These are phyloP conservation scores for Aphrophora alni DNA, from an alignment of 2,888 invertebrate genomes.

Conservation along the genomic window DNA sequence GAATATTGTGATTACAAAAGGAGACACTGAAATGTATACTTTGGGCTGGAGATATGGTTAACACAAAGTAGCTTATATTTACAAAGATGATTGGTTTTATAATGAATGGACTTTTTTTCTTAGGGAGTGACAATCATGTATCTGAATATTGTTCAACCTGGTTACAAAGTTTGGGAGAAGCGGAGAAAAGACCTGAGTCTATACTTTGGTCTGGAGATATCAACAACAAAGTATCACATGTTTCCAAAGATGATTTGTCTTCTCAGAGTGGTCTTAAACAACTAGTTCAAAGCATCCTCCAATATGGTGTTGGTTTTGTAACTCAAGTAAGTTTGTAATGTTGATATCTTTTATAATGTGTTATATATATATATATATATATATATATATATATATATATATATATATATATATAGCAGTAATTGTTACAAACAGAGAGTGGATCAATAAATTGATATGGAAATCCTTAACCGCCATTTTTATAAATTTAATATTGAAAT, in stretches of 20 bases:
- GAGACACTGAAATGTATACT: too few relatives aligned
- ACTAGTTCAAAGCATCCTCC: conserved; percentile 62
- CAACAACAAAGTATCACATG: conserved; percentile 33
- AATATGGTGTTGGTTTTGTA: conserved; percentile 61
- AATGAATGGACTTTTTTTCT: conserved; percentile 26
- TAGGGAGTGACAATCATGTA: conserved; percentile 67
- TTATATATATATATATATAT: too few relatives aligned
- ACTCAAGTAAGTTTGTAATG: conserved; percentile 52
- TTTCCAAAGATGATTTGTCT: conserved; percentile 54
- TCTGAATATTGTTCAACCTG: conserved; percentile 62
- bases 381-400: background rate
- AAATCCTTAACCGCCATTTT: too few relatives aligned
- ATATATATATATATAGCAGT: too few relatives aligned
- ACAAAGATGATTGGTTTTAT: too few relatives aligned
- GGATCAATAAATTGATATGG: too few relatives aligned
- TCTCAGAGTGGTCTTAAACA: conserved; percentile 58
- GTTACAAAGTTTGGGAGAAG: conserved; percentile 52
- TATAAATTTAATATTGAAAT: too few relatives aligned
- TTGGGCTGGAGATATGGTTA: too few relatives aligned
- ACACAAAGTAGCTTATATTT: too few relatives aligned
- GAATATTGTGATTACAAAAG: too few relatives aligned
- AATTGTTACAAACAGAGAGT: too few relatives aligned
- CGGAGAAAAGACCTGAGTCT: conserved; percentile 35
- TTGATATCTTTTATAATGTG: too few relatives aligned
- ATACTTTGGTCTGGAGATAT: conserved; percentile 43